These are phyloP conservation scores for Nomada fucata DNA, from an alignment of 2,888 invertebrate genomes.

Conservation along the genomic window DNA sequence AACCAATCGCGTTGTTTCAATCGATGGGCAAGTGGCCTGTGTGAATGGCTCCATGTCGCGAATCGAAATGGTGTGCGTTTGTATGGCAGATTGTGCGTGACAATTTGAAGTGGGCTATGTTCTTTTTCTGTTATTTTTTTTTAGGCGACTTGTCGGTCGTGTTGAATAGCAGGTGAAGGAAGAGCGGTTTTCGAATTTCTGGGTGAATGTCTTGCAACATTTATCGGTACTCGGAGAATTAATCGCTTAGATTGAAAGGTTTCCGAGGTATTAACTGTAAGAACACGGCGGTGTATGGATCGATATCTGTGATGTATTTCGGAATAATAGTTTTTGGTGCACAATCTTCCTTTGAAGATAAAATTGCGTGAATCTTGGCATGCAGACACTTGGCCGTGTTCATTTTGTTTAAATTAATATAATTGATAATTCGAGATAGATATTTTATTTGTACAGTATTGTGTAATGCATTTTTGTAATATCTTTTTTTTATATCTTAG, in stretches of 20 bases:
- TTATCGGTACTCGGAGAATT: background rate
- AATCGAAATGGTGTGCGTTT: background rate
- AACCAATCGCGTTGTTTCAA: conserved; percentile 10
- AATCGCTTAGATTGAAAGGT: conserved; percentile 11
- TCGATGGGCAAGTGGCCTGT: background rate
- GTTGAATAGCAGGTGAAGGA: background rate
- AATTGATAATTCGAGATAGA: background rate
- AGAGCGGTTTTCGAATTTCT: background rate
- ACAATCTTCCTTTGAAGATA: conserved; percentile 15
- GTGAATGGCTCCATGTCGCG: background rate
- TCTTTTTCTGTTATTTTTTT: background rate
- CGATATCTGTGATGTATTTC: conserved; percentile 24
- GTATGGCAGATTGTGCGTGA: background rate
- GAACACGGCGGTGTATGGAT: conserved; percentile 8
- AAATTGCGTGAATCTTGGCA: conserved; percentile 9
- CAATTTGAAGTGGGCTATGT: background rate
- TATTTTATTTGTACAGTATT: background rate
- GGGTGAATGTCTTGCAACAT: conserved; percentile 1
- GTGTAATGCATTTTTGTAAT: too few relatives aligned
- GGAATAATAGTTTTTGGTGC: conserved; percentile 13
- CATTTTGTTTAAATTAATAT: conserved; percentile 1
- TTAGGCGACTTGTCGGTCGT: background rate
- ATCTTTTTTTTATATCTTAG: too few relatives aligned
- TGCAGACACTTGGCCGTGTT: background rate
- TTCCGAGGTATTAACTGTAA: conserved; percentile 1